These are phyloP conservation scores for Lota lota DNA, from an alignment of 2,113 vertebrate genomes.

Conservation along the genomic window DNA sequence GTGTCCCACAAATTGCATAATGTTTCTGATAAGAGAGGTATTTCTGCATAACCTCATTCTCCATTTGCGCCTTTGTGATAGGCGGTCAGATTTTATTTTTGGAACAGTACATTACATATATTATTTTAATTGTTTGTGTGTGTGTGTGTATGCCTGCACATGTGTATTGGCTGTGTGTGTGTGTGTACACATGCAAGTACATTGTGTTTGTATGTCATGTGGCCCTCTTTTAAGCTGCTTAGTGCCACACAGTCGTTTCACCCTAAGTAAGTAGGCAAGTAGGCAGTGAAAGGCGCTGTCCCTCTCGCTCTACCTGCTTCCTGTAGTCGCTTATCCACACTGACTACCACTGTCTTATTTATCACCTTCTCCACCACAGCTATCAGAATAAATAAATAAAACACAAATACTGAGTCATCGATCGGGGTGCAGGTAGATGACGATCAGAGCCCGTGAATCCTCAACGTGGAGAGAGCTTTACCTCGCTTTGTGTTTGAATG, in stretches of 20 bases:
- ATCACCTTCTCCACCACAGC: background rate
- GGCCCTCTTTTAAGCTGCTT: slow-evolving; percentile 52
- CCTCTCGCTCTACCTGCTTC: slow-evolving; percentile 27
- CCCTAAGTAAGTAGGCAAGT: slow-evolving; percentile 47
- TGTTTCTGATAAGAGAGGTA: no score
- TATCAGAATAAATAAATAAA: slow-evolving; percentile 20
- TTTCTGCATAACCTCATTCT: no score
- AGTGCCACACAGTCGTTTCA: slow-evolving; percentile 44
- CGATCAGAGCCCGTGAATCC: background rate
- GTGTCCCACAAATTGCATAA: no score
- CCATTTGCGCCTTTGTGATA: no score
- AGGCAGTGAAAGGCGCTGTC: slow-evolving; percentile 53
- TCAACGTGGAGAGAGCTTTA: background rate
- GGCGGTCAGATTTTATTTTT: no score
- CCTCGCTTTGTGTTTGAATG: no score
- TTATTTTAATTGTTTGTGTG: no score
- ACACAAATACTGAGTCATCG: slow-evolving; percentile 10
- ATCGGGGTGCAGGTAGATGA: background rate
- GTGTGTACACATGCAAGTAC: no score
- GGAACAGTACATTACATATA: no score
- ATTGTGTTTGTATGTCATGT: no score
- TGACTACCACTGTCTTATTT: background rate
- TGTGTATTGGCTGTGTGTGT: no score
- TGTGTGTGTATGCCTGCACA: no score
- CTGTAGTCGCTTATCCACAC: background rate